A percentile compares a stretch with the other conserved stretches of the same genome.
These are phyloP conservation scores for Drosophila rellima DNA, from an alignment of 2,888 invertebrate species.

Conservation along the genomic window DNA sequence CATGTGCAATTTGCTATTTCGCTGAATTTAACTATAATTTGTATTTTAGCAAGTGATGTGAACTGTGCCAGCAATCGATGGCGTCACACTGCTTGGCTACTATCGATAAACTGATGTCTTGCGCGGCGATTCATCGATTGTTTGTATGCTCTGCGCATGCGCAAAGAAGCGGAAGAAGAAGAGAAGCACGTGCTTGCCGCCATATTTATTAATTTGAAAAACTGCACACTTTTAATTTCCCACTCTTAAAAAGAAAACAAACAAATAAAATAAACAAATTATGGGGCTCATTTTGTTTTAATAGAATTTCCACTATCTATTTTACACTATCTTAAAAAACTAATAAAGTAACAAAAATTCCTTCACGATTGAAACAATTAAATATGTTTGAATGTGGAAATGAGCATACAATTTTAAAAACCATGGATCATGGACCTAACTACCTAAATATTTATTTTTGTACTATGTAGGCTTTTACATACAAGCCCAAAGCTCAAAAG, in stretches of 20 bases:
- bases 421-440: too few species aligned
- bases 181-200: conserved; percentile 7
- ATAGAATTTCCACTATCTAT: too few species aligned
- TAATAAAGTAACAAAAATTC: too few species aligned
- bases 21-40: conserved; percentile 11
- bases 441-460: too few species aligned
- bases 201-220: conserved; percentile 5
- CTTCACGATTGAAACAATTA: too few species aligned
- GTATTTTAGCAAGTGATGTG: conserved; percentile 18
- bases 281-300: too few species aligned
- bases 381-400: too few species aligned
- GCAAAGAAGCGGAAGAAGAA: conserved; percentile 6
- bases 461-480: neutral
- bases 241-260: neutral
- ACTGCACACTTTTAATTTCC: neutral
- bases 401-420: too few species aligned
- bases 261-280: neutral
- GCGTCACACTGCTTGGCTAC: neutral
- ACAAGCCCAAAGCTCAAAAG: conserved; percentile 36
- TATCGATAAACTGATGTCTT: conserved; percentile 4
- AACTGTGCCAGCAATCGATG: conserved; percentile 6
- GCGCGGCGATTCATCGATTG: conserved; percentile 1
- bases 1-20: conserved; percentile 10
- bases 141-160: conserved; percentile 7
- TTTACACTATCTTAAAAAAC: too few species aligned